These are phyloP conservation scores for Drosophila birchii DNA, from an alignment of 2,888 invertebrate species.

Conservation along the genomic window DNA sequence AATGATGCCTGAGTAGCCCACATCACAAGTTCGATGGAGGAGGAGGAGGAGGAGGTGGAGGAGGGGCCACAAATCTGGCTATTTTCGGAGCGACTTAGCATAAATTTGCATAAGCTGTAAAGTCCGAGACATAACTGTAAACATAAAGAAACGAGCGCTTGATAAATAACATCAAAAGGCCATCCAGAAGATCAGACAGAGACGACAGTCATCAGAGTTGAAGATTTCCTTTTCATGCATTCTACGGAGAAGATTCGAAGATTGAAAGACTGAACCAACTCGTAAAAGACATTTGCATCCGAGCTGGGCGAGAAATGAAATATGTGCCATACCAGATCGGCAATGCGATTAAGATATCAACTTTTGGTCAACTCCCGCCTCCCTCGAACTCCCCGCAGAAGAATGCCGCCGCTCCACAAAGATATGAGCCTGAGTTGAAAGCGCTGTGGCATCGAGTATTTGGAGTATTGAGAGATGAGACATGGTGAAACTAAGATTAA, in stretches of 20 bases:
- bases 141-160: conserved; percentile 70
- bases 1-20: conserved; percentile 29
- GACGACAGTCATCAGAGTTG: conserved; percentile 7
- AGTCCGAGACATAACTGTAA: conserved; percentile 71
- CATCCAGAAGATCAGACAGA: conserved; percentile 34
- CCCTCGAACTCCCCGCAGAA: conserved; percentile 47
- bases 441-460: conserved; percentile 25
- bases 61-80: conserved; percentile 34
- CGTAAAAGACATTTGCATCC: conserved; percentile 44
- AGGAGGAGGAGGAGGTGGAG: neutral
- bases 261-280: neutral
- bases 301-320: conserved; percentile 41
- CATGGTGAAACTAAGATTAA: conserved; percentile 17
- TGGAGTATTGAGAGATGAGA: conserved; percentile 25
- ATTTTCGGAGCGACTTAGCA: conserved; percentile 56
- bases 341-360: conserved; percentile 78
- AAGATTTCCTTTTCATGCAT: conserved; percentile 51
- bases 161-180: conserved; percentile 60
- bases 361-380: conserved; percentile 51
- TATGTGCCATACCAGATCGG: conserved; percentile 71
- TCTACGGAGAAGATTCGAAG: conserved; percentile 21
- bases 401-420: conserved; percentile 71
- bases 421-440: conserved; percentile 57
- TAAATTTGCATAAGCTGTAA: conserved; percentile 73
- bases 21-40: neutral